A percentile compares a stretch with the other conserved stretches of the same genome.
Evolutionary conservation across 2,113 vertebrate species (phyloP).

Genomic region (Gobiocypris rarus): DNA sequence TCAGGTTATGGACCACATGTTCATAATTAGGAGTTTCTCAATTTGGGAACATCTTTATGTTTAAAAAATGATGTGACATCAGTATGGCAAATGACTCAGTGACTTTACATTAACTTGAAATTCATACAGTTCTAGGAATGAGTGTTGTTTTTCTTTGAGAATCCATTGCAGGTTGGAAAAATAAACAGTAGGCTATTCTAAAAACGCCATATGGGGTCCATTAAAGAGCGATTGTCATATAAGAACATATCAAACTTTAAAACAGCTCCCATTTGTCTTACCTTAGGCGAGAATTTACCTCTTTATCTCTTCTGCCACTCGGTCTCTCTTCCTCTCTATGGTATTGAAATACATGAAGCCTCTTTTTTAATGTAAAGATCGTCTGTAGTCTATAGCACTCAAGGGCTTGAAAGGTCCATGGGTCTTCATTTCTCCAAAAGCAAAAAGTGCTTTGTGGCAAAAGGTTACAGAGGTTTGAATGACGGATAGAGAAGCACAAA

Average conservation of each 20-base stretch:
- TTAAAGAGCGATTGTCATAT: not conserved
- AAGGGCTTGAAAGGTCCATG: not conserved
- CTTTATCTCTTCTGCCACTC: conserved; percentile 17
- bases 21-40: no score
- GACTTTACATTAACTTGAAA: no score
- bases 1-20: no score
- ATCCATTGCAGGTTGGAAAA: not conserved
- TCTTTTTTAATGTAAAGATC: conserved; percentile 17
- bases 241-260: conserved; percentile 24
- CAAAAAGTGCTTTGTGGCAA: not conserved
- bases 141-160: not conserved
- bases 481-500: not conserved
- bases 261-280: conserved; percentile 38
- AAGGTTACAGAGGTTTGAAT: conserved; percentile 19
- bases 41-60: no score
- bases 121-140: no score
- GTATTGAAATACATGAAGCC: conserved; percentile 10
- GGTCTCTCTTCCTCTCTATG: not conserved
- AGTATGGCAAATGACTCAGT: no score
- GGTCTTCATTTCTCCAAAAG: not conserved
- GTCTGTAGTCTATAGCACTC: not conserved
- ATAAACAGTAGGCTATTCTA: not conserved
- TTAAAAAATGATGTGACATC: no score
- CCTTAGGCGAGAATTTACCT: conserved; percentile 18
- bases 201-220: not conserved